These are phyloP conservation scores for human DNA, from an alignment of 2,113 vertebrate species.

Conservation along the genomic window DNA sequence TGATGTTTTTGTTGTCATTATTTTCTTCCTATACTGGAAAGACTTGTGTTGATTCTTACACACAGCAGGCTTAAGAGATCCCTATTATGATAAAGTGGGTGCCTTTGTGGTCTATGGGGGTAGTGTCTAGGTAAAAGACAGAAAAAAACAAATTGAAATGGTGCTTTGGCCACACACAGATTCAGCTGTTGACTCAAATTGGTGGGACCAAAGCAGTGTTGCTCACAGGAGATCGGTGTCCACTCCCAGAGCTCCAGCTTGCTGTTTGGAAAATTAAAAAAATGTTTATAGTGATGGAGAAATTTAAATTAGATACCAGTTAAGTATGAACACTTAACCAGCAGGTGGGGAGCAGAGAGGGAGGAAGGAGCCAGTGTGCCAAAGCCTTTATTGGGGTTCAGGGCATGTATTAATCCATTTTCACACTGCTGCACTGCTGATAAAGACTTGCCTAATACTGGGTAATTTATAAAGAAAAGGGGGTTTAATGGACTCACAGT, in stretches of 20 bases:
- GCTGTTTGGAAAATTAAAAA: not conserved
- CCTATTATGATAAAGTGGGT: not conserved
- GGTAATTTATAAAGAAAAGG: too few relatives aligned
- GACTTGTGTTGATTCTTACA: not conserved
- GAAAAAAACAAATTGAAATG: not conserved
- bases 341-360: too few relatives aligned
- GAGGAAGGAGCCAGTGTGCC: too few relatives aligned
- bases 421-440: too few relatives aligned
- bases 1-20: not conserved
- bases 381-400: too few relatives aligned
- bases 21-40: not conserved
- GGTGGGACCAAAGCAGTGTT: not conserved
- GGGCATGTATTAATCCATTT: too few relatives aligned
- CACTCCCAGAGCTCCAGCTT: not conserved
- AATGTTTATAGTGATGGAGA: not conserved
- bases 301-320: not conserved
- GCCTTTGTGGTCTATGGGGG: not conserved
- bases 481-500: too few relatives aligned
- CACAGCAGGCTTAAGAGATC: not conserved
- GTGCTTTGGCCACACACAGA: not conserved
- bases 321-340: not conserved
- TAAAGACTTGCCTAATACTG: too few relatives aligned
- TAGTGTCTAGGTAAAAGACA: not conserved
- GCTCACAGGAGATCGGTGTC: not conserved
- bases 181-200: not conserved